Percentiles rank a stretch among this genome's conserved stretches.
Evolutionary conservation across 2,888 invertebrate genomes (phyloP).

Genomic region (Caenorhabditis auriculariae): DNA sequence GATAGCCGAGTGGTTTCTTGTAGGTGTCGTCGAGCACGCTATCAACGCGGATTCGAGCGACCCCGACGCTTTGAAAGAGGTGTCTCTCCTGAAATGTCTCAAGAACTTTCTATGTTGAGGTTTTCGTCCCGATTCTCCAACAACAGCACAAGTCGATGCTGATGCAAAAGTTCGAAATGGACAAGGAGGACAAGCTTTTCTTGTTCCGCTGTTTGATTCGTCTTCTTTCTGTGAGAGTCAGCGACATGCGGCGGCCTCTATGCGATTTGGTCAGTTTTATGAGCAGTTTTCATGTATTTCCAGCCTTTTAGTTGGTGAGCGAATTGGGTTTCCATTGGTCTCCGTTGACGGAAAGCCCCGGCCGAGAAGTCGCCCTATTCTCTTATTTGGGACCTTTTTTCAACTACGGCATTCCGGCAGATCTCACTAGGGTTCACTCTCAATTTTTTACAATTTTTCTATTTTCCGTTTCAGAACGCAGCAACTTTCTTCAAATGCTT

Average conservation of each 20-base stretch:
- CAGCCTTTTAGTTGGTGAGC: constrained; percentile 11
- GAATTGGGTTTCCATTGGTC: constrained; percentile 24
- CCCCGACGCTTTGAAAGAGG: background rate
- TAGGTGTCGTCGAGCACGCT: background rate
- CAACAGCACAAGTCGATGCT: constrained; percentile 12
- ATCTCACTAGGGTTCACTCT: constrained; percentile 81
- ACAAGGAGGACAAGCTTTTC: constrained; percentile 10
- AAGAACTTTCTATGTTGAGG: constrained; percentile 7
- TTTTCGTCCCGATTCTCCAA: constrained; percentile 46
- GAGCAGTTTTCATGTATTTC: background rate
- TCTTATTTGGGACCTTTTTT: constrained; percentile 90
- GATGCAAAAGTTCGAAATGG: constrained; percentile 15
- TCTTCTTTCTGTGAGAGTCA: constrained; percentile 17
- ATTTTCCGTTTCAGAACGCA: background rate
- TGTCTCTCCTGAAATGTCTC: background rate
- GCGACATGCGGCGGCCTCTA: constrained; percentile 12
- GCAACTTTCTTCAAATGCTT: background rate
- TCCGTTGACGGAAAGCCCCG: constrained; percentile 69
- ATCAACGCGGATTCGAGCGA: background rate
- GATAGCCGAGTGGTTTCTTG: constrained; percentile 6
- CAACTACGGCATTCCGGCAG: constrained; percentile 85
- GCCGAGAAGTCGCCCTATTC: constrained; percentile 81
- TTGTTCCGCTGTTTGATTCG: constrained; percentile 8
- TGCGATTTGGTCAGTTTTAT: constrained; percentile 16
- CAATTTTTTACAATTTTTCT: background rate